A percentile compares a stretch with the other conserved stretches of the same genome.
phyloP scores from a whole-genome alignment of 2,888 invertebrate genomes.

The Tachystola acroxantha region DNA sequence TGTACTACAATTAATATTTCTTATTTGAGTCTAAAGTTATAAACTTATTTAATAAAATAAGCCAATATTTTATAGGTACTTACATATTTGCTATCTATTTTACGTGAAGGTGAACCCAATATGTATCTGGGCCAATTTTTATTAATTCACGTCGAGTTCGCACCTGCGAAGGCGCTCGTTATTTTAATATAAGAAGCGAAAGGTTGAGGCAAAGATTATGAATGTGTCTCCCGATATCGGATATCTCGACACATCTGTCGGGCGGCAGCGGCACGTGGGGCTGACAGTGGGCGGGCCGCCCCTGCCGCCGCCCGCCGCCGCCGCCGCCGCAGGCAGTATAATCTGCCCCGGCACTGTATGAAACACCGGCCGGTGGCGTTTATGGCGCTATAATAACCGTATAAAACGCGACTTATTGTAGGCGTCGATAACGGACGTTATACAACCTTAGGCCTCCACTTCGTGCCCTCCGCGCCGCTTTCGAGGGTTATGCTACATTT shows the following conservation, averaged over 20 bases:
- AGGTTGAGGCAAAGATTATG: constrained; percentile 72
- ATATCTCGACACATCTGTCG: constrained; percentile 76
- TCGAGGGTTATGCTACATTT: constrained; percentile 29
- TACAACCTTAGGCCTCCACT: constrained; percentile 60
- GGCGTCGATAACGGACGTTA: constrained; percentile 73
- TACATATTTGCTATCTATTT: too few relatives aligned
- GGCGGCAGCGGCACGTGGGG: constrained; percentile 60
- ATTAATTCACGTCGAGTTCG: constrained; percentile 53
- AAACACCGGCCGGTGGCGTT: constrained; percentile 76
- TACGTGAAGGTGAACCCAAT: too few relatives aligned
- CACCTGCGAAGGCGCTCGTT: constrained; percentile 58
- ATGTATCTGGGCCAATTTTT: constrained; percentile 30
- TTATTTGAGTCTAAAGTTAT: too few relatives aligned
- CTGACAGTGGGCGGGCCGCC: constrained; percentile 58
- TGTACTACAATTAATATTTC: too few relatives aligned
- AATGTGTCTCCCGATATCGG: constrained; percentile 76
- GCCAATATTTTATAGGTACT: too few relatives aligned
- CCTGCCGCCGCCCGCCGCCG: constrained; percentile 15
- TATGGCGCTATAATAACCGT: constrained; percentile 77
- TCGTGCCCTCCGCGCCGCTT: constrained; percentile 33
- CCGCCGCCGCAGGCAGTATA: constrained; percentile 64
- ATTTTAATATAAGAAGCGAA: constrained; percentile 71
- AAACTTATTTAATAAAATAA: too few relatives aligned
- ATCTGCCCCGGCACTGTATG: constrained; percentile 73
- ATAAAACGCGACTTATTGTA: constrained; percentile 78